Base-by-base conservation (phyloP, 2,797 vertebrate species). In the Odontamblyopus rebecca region DNA sequence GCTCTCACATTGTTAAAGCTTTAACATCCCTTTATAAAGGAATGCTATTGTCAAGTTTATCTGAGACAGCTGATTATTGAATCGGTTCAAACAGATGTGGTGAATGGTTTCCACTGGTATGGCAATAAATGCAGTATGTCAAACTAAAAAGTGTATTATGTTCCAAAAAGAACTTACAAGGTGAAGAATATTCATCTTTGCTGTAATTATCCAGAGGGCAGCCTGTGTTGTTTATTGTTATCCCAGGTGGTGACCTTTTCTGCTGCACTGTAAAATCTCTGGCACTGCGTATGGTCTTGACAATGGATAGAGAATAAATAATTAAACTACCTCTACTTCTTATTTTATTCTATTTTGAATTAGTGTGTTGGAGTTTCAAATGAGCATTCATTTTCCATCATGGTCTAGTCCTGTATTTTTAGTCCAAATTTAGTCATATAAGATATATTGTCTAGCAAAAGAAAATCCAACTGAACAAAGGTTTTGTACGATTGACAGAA, bases 191-290 rank as follows among this genome's bases (percentile, higher is more conserved):
- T 48, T 44, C 5, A 27, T 64, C 38, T 44, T 23, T 64, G 62
- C 62, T 48, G 38, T 64, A 48, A 64, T 48, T 64, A 64, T 44
- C 26, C 68, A 69, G 32, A 27, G 62, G 38, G 23, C 38, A 64
- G 62, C 0, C 19, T n/a, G 19, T 48, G 38, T 48, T 64, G 38
- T 64, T 18, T 19, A 66, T 51, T 66, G 44, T 51, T 50, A 18
- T 12, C 5, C 41, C 63, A 51, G 63, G 44, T 51, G 63, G 63
- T 66, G 63, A 66, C 64, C 26, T 66, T 66, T 50, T 66, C 26
- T 18, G 26, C 41, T 35, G 41, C 44, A 16, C 41, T 29, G 44
- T 27, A 50, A 26, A 65, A 48, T 65, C 44, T 4, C 41, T 66
- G 27, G 1, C 5, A 11, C 13, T 50, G 26, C 29, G 5, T 29